Percentiles rank a stretch among this genome's conserved stretches.
Evolutionary conservation across 2,797 vertebrate genomes (phyloP).

Genomic region (Sphaeramia orbicularis): DNA sequence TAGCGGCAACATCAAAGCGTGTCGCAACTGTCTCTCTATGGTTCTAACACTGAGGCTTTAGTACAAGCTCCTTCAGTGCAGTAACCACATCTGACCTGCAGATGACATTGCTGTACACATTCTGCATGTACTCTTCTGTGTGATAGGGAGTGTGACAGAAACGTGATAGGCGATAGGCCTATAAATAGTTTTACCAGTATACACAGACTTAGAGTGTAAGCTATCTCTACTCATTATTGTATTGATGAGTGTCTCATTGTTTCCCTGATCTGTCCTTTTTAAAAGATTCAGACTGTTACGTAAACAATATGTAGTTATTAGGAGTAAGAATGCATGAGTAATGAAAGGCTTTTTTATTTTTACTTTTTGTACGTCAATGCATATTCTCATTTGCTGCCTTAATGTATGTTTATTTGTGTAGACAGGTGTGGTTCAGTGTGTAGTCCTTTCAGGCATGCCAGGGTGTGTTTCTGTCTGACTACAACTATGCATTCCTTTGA

Average conservation of each 20-base stretch:
- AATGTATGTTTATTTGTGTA: not conserved
- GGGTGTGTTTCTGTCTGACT: slow-evolving; percentile 41
- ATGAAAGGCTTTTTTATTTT: no score
- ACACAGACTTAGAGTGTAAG: slow-evolving; percentile 4
- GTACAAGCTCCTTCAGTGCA: slow-evolving; percentile 27
- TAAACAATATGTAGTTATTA: no score
- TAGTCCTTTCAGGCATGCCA: slow-evolving; percentile 12
- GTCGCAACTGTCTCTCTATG: no score
- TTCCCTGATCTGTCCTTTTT: not conserved
- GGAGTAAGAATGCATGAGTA: no score
- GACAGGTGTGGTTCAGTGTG: slow-evolving; percentile 28
- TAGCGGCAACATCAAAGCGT: no score
- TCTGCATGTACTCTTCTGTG: slow-evolving; percentile 1
- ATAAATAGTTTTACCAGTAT: slow-evolving; percentile 31
- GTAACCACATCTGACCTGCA: slow-evolving; percentile 43
- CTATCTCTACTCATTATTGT: slow-evolving; percentile 3
- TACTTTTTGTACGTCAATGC: not conserved
- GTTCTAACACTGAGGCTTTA: not conserved
- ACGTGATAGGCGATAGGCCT: slow-evolving; percentile 15
- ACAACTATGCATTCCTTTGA: not conserved
- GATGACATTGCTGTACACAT: slow-evolving; percentile 55
- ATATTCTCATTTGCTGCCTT: not conserved
- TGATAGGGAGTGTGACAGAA: slow-evolving; percentile 14
- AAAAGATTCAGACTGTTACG: not conserved
- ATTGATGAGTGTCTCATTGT: slow-evolving; percentile 12